Conservation (phyloP, 1,140 invertebrate genomes). For the Hycleus cichorii region DNA sequence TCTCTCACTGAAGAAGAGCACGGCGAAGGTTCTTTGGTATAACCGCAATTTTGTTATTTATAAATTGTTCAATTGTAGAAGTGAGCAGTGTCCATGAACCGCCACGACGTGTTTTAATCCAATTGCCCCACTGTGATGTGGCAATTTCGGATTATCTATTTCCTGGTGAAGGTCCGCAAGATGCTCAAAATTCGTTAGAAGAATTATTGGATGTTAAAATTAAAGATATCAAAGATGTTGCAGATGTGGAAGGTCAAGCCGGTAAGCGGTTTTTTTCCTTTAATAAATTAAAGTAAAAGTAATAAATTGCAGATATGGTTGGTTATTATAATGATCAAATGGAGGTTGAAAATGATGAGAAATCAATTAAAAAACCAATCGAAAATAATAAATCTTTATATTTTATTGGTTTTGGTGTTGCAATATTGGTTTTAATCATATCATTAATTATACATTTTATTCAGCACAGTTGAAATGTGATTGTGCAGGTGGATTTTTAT, state of each 20-base stretch:
- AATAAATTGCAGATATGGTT: background rate
- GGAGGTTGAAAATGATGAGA: no score
- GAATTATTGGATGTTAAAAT: constrained; percentile 66
- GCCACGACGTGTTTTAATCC: constrained; percentile 66
- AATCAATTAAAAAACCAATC: constrained; percentile 34
- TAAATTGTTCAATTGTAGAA: constrained; percentile 38
- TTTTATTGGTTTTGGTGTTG: constrained; percentile 46
- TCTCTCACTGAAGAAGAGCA: constrained; percentile 66
- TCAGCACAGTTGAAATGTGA: constrained; percentile 15
- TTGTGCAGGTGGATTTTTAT: background rate
- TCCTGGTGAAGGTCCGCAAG: constrained; percentile 69
- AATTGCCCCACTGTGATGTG: constrained; percentile 54
- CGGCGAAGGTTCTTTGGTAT: constrained; percentile 29
- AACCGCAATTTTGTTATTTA: background rate
- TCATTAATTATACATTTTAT: constrained; percentile 51
- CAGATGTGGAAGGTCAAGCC: constrained; percentile 60
- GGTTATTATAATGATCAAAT: background rate
- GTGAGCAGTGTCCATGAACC: constrained; percentile 69
- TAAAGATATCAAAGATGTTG: constrained; percentile 55
- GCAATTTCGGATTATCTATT: constrained; percentile 78
- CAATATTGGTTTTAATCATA: constrained; percentile 50
- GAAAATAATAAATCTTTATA: constrained; percentile 50
- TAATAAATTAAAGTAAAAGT: background rate
- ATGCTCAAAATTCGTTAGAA: constrained; percentile 63
- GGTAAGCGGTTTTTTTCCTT: constrained; percentile 18